These are phyloP conservation scores for Parotocinclus haroldoi DNA, from an alignment of 2,797 vertebrate genomes.

Conservation along the genomic window DNA sequence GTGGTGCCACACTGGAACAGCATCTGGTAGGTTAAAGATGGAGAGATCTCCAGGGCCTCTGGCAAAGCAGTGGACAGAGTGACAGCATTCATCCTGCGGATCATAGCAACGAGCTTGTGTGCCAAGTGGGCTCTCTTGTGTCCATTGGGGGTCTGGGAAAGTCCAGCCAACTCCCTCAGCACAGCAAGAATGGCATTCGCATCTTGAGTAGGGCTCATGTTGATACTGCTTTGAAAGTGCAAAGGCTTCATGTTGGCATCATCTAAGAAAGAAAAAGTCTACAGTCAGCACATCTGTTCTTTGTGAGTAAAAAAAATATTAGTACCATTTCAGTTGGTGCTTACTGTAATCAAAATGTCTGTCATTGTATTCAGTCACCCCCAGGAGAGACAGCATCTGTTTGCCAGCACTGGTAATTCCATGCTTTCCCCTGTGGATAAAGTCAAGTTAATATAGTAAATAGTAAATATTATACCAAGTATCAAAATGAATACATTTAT, in stretches of 20 bases:
- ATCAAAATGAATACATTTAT: neutral
- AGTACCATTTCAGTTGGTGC: conserved; percentile 21
- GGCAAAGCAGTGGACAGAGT: conserved; percentile 73
- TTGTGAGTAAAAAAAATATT: conserved; percentile 2
- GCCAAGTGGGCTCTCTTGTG: conserved; percentile 83
- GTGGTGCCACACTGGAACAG: conserved; percentile 85
- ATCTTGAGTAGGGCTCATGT: conserved; percentile 67
- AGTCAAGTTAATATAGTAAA: too few species aligned
- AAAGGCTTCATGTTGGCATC: conserved; percentile 66
- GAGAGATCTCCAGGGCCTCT: conserved; percentile 72
- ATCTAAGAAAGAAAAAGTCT: conserved; percentile 59
- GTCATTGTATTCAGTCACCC: conserved; percentile 76
- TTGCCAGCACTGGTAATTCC: conserved; percentile 80
- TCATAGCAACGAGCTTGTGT: conserved; percentile 76
- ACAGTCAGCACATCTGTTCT: neutral
- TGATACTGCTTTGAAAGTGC: conserved; percentile 74
- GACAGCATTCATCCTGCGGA: conserved; percentile 76
- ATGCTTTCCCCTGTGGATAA: conserved; percentile 70
- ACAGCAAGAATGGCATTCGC: conserved; percentile 70
- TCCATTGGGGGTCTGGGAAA: conserved; percentile 69
- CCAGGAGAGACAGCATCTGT: conserved; percentile 80
- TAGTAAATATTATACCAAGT: neutral
- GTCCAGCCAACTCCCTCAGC: conserved; percentile 76
- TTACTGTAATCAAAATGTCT: conserved; percentile 82
- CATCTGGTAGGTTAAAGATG: conserved; percentile 81